Evolutionary conservation across 2,113 vertebrate species (phyloP).

Genomic region (Corythaixoides concolor): DNA sequence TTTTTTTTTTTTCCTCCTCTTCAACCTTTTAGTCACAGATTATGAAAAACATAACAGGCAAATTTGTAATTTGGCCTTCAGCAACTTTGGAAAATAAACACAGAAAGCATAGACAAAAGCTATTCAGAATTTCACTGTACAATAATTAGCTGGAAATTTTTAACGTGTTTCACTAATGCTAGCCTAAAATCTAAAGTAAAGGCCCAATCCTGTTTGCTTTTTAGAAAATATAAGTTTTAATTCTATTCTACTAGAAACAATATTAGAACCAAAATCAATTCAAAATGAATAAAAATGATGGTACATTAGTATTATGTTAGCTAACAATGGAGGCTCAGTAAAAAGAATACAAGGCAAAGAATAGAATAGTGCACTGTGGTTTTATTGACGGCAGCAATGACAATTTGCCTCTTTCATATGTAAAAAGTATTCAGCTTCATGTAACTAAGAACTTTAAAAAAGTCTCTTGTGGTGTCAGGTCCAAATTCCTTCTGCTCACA

Average conservation of each 20-base stretch:
- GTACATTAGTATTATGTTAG: background rate
- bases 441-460: conserved; percentile 64
- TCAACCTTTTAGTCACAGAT: background rate
- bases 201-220: background rate
- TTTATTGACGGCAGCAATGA: conserved; percentile 73
- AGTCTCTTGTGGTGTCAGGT: conserved; percentile 47
- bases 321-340: conserved; percentile 28
- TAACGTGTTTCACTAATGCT: background rate
- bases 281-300: conserved; percentile 20
- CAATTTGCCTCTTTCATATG: conserved; percentile 56
- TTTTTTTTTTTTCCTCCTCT: background rate
- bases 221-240: background rate
- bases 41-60: background rate
- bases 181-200: conserved; percentile 2
- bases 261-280: background rate
- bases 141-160: background rate
- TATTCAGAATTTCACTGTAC: background rate
- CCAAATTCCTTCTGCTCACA: conserved; percentile 46
- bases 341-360: conserved; percentile 68
- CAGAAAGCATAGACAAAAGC: background rate
- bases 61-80: background rate
- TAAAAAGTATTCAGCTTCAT: conserved; percentile 72
- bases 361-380: conserved; percentile 60
- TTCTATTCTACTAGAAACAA: background rate
- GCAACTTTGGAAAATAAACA: conserved; percentile 41